phyloP scores from a whole-genome alignment of 2,797 vertebrate species.

The Hydrophis major region DNA sequence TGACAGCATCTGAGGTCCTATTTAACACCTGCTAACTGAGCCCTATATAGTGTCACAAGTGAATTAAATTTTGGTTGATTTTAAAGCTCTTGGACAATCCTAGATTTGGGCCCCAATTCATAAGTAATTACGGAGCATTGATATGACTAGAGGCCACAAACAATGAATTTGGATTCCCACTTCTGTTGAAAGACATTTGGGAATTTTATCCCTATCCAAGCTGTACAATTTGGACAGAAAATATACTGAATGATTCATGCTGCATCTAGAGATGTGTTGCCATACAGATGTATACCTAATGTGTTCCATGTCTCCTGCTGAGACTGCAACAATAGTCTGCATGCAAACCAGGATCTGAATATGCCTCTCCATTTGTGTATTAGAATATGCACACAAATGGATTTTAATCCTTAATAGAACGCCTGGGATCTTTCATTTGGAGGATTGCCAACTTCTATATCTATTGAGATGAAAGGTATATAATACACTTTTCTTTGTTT shows the following conservation, averaged over 20 bases:
- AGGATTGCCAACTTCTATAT: not conserved
- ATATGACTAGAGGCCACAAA: not conserved
- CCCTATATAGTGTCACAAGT: not conserved
- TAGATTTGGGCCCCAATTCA: not conserved
- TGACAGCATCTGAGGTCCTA: not conserved
- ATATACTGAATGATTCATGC: not conserved
- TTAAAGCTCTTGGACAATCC: not conserved
- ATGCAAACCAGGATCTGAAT: not conserved
- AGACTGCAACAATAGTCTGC: not conserved
- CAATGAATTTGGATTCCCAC: not conserved
- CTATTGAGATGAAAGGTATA: not conserved
- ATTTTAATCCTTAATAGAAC: not conserved
- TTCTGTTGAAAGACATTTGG: not conserved
- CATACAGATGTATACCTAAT: not conserved
- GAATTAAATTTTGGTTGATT: not conserved
- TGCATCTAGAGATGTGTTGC: not conserved
- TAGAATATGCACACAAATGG: too few relatives aligned
- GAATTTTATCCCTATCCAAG: not conserved
- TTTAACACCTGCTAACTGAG: not conserved
- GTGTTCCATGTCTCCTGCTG: not conserved
- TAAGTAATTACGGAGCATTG: not conserved
- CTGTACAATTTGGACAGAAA: not conserved
- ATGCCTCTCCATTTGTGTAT: not conserved
- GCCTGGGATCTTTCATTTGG: not conserved
- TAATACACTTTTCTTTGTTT: not conserved